Percentiles rank a stretch among this genome's conserved stretches.
Evolutionary conservation across 2,888 invertebrate genomes (phyloP).

Genomic region (Electrophaes corylata): DNA sequence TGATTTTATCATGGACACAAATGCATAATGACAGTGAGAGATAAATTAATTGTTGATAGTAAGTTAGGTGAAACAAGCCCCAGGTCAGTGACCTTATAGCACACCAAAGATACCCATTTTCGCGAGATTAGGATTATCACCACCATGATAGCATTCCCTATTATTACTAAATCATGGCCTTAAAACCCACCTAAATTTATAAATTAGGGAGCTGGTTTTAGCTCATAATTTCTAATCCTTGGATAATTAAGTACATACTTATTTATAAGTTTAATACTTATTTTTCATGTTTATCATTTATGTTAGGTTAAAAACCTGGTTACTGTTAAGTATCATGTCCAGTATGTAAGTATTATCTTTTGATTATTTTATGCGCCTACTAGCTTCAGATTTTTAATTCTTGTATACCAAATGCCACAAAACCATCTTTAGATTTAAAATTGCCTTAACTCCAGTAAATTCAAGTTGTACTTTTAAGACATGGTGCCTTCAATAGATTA

Average conservation of each 20-base stretch:
- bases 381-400: neutral
- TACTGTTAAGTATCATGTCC: neutral
- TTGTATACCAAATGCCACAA: too few species aligned
- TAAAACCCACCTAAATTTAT: constrained; percentile 20
- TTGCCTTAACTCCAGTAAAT: neutral
- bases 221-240: constrained; percentile 2
- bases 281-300: constrained; percentile 5
- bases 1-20: too few species aligned
- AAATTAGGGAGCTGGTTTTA: constrained; percentile 18
- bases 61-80: too few species aligned
- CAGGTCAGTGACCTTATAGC: neutral
- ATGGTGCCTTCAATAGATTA: neutral
- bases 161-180: constrained; percentile 11
- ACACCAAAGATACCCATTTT: neutral
- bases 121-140: neutral
- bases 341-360: neutral
- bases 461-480: neutral
- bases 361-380: neutral
- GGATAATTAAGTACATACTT: constrained; percentile 22
- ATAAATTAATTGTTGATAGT: neutral
- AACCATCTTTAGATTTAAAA: neutral
- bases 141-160: neutral
- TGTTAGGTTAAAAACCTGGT: neutral
- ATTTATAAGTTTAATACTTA: constrained; percentile 11
- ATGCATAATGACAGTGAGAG: too few species aligned